A percentile compares a stretch with the other conserved stretches of the same genome.
Evolutionary conservation across 2,888 invertebrate species (phyloP).

Genomic region (Augochlorella aurata): DNA sequence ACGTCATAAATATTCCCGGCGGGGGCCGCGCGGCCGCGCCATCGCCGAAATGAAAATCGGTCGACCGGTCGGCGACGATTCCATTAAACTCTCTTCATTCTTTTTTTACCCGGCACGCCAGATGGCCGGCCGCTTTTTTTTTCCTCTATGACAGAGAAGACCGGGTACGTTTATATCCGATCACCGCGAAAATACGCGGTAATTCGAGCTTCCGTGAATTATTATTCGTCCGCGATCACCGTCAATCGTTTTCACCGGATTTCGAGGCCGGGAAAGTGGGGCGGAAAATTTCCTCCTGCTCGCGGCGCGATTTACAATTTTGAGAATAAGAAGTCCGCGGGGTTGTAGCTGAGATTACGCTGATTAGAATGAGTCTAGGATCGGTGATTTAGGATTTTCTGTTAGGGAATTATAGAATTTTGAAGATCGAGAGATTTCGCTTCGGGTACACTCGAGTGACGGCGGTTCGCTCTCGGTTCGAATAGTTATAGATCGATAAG

Average conservation of each 20-base stretch:
- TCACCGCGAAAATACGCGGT: not conserved
- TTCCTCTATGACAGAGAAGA: not conserved
- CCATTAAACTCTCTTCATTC: slow-evolving; percentile 7
- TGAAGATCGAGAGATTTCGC: too few species aligned
- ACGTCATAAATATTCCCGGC: slow-evolving; percentile 23
- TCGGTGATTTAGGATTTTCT: too few species aligned
- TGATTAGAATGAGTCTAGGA: too few species aligned
- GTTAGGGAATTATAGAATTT: too few species aligned
- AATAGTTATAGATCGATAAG: too few species aligned
- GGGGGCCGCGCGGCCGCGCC: not conserved
- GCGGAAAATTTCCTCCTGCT: not conserved
- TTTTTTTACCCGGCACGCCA: not conserved
- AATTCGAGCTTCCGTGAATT: not conserved
- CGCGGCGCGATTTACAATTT: too few species aligned
- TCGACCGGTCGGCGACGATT: slow-evolving; percentile 12
- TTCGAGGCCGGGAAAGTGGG: not conserved
- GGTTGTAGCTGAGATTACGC: too few species aligned
- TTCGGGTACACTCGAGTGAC: too few species aligned
- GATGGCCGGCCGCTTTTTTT: not conserved
- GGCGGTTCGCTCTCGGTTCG: too few species aligned
- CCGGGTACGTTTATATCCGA: not conserved
- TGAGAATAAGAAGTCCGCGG: too few species aligned
- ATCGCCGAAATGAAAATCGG: slow-evolving; percentile 14
- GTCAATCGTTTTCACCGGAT: not conserved
- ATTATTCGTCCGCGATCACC: not conserved